Percentiles rank a stretch among this genome's conserved stretches.
These are phyloP conservation scores for Bugulina stolonifera DNA, from an alignment of 2,888 invertebrate species.

Conservation along the genomic window DNA sequence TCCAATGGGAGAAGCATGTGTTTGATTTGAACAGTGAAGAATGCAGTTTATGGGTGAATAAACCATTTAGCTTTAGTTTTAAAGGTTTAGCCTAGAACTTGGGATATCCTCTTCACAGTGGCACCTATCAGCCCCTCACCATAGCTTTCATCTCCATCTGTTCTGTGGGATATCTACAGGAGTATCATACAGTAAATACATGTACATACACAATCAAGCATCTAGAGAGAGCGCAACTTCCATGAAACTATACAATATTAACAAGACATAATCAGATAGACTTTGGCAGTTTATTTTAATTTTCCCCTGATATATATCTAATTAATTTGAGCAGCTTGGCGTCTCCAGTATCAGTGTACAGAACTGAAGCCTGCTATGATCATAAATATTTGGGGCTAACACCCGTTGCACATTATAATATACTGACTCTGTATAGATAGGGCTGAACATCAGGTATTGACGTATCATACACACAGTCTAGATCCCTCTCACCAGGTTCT, in stretches of 20 bases:
- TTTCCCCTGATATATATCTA: too few species aligned
- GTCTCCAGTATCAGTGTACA: too few species aligned
- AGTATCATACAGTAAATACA: neutral
- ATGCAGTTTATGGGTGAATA: too few species aligned
- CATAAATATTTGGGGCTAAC: too few species aligned
- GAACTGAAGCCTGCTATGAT: too few species aligned
- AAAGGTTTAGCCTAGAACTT: neutral
- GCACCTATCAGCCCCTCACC: neutral
- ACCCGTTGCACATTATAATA: too few species aligned
- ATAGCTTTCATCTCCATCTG: neutral
- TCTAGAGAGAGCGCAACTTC: neutral
- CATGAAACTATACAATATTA: neutral
- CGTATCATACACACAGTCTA: slow-evolving; percentile 90
- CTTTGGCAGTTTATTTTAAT: too few species aligned
- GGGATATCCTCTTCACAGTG: neutral
- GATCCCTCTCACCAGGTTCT: slow-evolving; percentile 84
- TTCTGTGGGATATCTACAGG: neutral
- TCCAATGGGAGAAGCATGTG: too few species aligned
- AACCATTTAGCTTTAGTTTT: too few species aligned
- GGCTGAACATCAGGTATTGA: slow-evolving; percentile 89
- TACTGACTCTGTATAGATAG: slow-evolving; percentile 88
- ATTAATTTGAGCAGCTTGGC: too few species aligned
- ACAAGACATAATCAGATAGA: neutral
- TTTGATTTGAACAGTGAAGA: too few species aligned
- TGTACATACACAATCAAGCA: neutral